phyloP scores from a whole-genome alignment of 2,797 vertebrate genomes.

The Bradypodion pumilum region DNA sequence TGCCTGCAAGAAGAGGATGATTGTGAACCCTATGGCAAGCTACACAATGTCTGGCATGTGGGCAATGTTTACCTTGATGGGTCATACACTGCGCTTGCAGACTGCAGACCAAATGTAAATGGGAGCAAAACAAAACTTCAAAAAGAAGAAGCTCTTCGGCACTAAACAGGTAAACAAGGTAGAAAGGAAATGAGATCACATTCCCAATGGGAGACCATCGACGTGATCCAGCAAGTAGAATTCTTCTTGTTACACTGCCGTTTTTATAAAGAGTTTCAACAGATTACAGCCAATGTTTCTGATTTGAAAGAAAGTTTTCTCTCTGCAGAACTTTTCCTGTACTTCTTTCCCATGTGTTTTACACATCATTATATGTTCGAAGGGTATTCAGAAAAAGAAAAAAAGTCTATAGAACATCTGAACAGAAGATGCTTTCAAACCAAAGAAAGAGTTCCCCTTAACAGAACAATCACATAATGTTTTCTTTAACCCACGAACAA shows the following conservation, averaged over 20 bases:
- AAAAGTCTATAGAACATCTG: too few relatives aligned
- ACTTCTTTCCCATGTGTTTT: background rate
- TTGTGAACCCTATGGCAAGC: background rate
- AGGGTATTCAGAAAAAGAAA: too few relatives aligned
- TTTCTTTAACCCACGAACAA: too few relatives aligned
- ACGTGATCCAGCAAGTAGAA: slow-evolving; percentile 5
- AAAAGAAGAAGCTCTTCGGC: fast-evolving
- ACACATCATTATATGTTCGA: background rate
- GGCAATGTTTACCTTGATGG: background rate
- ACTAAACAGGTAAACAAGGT: background rate
- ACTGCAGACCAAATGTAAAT: background rate
- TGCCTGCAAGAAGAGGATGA: background rate
- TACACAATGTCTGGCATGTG: background rate
- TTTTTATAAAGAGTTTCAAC: slow-evolving; percentile 10
- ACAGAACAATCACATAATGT: background rate
- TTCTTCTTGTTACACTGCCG: slow-evolving; percentile 18
- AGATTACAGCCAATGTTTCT: too few relatives aligned
- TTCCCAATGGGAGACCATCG: background rate
- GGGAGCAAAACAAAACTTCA: fast-evolving
- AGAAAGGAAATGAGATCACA: background rate
- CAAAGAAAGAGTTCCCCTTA: background rate
- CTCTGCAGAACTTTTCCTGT: background rate
- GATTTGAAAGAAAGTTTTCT: background rate
- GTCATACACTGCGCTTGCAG: background rate
- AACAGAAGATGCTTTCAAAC: too few relatives aligned